Evolutionary conservation across 2,113 vertebrate genomes (phyloP), one percentile per base, ranked within the genome.

Genomic region (Nothoprocta perdicaria): DNA sequence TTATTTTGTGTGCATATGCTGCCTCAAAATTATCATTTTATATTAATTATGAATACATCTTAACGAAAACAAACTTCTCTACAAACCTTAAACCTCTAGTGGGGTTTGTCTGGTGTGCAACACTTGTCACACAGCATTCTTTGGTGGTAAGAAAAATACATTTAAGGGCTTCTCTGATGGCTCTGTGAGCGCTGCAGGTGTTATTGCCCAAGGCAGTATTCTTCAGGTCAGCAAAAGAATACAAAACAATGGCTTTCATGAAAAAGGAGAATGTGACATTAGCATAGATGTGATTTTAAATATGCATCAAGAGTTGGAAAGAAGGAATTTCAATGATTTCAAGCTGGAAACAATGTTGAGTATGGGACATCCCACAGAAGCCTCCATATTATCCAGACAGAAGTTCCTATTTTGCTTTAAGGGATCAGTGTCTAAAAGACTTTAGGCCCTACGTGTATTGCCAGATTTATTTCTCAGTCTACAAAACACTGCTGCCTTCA

Each of bases 1-100:
- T 35, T 55, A 23, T 10, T 77, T 90, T 84, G 81, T 62, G 24
- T 69, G 15, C 21, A 52, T 76, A 62, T 29, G 1, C 13, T 86
- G 23, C 23, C 15, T 66, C 22, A 76, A 68, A 92, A 80, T 3
- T 4, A 52, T 10, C 5, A 43, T 27, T 71, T 79, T 77, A 5
- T 58, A 46, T 7, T 66, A 21, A 63, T 35, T 68, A 69, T 14
- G n/a, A 53, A 35, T 57, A 43, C 11, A 69, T 27, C n/a, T 69
- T 84, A 60, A 74, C 43, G 43, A 91, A 95, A 88, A 89, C n/a
- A 60, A 76, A 69, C 29, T 75, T 92, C 67, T 78, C 16, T 43
- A 38, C 40, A 83, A 43, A 8, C 72, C 52, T n/a, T 77, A 81
- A 60, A 19, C 40, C 53, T 85, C 68, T 45, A 0, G n/a, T 57